Base-by-base conservation (phyloP, 2,113 vertebrate genomes). In the Hemichromis elongatus region DNA sequence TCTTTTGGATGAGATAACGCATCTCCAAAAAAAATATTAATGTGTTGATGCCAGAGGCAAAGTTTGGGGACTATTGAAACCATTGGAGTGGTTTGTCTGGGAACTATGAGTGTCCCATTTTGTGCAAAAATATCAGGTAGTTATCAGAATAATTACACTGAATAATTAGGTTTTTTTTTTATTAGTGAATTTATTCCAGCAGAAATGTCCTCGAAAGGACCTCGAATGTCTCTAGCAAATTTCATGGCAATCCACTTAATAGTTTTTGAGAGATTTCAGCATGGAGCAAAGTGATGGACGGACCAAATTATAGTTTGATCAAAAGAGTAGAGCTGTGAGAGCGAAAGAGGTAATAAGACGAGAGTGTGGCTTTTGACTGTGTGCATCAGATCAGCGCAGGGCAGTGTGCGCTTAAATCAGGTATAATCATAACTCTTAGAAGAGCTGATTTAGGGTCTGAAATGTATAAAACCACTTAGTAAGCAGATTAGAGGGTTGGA, bases 391-490 rank as follows among this genome's bases (percentile, higher is more conserved):
- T 82, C 63, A 35, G 8, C 12, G 30, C 52, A 40, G 37, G 35
- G 37, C 14, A 70, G 52, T 35, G 9, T 37, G 30, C 56, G 63
- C 66, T 45, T 59, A 42, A 33, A 77, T 82, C 79, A 61, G 30
- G 82, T 86, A 57, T 57, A 78, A 77, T 66, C 82, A 79, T 11
- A 88, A 35, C 40, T 84, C 79, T 28, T 33, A n/a, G 5, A 83
- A 40, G 40, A 86, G 28, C 18, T 21, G 87, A 86, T 81, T 84
- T 61, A 30, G 12, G n/a, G 70, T n/a, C 57, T 79, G 37, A 54
- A 82, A 80, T 83, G 83, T 56, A n/a, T 83, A 26, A 88, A 91
- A 84, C 42, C 56, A 68, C 78, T 90, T 81, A 37, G n/a, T 50
- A 42, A 86, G 54, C 26, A 33, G 85, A 88, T 90, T 86, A 82